Base-by-base conservation (phyloP, 2,888 invertebrate genomes). In the Balanococcus diminutus region DNA sequence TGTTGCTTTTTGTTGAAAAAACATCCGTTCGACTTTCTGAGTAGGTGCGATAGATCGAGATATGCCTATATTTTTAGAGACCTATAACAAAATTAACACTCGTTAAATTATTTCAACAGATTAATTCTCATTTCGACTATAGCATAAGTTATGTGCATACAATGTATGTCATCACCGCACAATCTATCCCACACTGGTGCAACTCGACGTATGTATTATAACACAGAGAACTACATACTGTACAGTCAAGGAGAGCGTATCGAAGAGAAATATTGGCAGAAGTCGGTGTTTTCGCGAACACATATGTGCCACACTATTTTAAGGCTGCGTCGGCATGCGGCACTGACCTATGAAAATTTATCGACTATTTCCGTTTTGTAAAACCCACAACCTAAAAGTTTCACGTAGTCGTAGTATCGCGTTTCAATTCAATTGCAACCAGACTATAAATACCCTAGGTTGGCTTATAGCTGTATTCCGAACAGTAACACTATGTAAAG, bases 291-390 rank as follows among this genome's bases (percentile, higher is more conserved):
- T 14, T 42, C 42, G 42, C 16, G 14, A 14, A 42, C 42, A 42
- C 22, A 22, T 56, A 56, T 56, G 56, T 22, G 56, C 56, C 56
- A 22, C 56, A 22, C 42, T 42, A 42, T 42, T 14, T 42, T 11
- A 56, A 46, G 19, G 56, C 56, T 19, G 25, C 16, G 16, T 6
- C 31, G 28, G 14, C 42, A 36, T 3, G 31, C 14, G 16, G 31
- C 28, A 72, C 72, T 72, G 72, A 72, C 72, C 72, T 72, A 72
- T 31, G 72, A 72, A 72, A 72, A 25, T 72, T 72, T 72, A 72
- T 72, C 28, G 28, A 31, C 28, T 72, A 31, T 72, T 72, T 72
- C 72, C 72, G 72, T 72, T 22, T 19, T 22, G 22, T n/a, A 22
- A 56, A 56, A 56, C 72, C 22, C 31, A 42, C 42, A 42, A 42